Base-by-base conservation (phyloP, 2,888 invertebrate species). In the Lasioglossum villosulum region DNA sequence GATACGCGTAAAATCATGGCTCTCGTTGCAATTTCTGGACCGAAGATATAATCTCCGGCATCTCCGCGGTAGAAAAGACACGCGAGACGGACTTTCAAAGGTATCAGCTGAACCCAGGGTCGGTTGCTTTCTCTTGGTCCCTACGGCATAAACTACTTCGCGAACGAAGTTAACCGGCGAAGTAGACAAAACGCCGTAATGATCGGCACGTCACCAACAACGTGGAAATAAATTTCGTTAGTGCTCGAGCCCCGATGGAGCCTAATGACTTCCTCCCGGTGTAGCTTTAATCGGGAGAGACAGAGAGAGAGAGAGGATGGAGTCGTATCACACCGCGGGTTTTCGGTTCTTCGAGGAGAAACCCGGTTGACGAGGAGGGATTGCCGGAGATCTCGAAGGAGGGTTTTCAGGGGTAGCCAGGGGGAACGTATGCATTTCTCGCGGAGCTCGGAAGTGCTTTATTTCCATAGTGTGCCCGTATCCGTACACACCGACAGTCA, bases 371-470 rank as follows among this genome's bases (percentile, higher is more conserved):
- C 84, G 87, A 86, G 88, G 77, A 84, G 81, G 89, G 90, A 86
- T 79, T 76, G 82, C 81, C 39, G 75, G 75, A 86, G 89, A 91
- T 88, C 88, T 86, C 86, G 89, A 86, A 87, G 88, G 86, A 90
- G 86, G 88, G 83, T 82, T 84, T 86, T 71, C 75, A 85, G 86
- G 82, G 84, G 80, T 84, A 84, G 90, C 88, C 88, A 82, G 85
- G 87, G 83, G 82, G 81, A 87, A 86, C 89, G 89, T 87, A 90
- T 91, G 91, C 90, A 91, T 92, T 92, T 92, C 89, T 90, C 88
- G 91, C 87, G 89, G 88, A 91, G 89, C 91, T 90, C 91, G 92
- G 92, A 93, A 93, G 92, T 91, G 91, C 92, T 93, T 93, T 93
- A 93, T 93, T 93, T 93, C 93, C 93, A 93, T 93, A 93, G 91